Evolutionary conservation across 2,888 invertebrate genomes (phyloP).

Genomic region (Encarsia formosa): DNA sequence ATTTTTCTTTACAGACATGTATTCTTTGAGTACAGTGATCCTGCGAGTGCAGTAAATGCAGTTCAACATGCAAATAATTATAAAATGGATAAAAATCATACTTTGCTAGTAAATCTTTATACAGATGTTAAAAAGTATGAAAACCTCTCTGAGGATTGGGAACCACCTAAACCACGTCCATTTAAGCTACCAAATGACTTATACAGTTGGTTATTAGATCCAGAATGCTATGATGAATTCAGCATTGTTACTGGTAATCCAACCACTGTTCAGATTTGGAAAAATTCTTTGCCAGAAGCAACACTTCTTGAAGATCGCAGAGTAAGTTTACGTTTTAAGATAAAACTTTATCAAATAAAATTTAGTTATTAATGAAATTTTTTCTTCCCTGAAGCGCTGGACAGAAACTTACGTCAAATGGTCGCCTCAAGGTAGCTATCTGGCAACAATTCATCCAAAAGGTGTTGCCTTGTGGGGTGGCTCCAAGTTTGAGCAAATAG

Average conservation of each 20-base stretch:
- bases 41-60: conserved; percentile 81
- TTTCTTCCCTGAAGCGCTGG: conserved; percentile 66
- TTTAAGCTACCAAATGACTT: conserved; percentile 91
- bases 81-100: conserved; percentile 93
- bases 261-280: conserved; percentile 80
- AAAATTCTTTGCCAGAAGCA: conserved; percentile 87
- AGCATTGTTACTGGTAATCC: conserved; percentile 83
- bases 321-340: conserved; percentile 51
- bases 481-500: conserved; percentile 85
- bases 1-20: conserved; percentile 60
- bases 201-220: conserved; percentile 87
- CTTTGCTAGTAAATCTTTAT: conserved; percentile 89
- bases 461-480: conserved; percentile 99
- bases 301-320: conserved; percentile 74
- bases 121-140: conserved; percentile 94
- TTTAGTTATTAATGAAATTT: conserved; percentile 12
- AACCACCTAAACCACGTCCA: conserved; percentile 80
- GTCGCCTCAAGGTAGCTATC: conserved; percentile 95
- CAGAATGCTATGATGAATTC: conserved; percentile 95
- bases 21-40: conserved; percentile 86
- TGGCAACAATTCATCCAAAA: conserved; percentile 92
- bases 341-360: neutral
- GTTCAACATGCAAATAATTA: conserved; percentile 85
- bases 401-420: conserved; percentile 95
- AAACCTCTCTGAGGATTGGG: conserved; percentile 89